Conservation (phyloP, 1,140 invertebrate genomes). For the Maconellicoccus hirsutus region DNA sequence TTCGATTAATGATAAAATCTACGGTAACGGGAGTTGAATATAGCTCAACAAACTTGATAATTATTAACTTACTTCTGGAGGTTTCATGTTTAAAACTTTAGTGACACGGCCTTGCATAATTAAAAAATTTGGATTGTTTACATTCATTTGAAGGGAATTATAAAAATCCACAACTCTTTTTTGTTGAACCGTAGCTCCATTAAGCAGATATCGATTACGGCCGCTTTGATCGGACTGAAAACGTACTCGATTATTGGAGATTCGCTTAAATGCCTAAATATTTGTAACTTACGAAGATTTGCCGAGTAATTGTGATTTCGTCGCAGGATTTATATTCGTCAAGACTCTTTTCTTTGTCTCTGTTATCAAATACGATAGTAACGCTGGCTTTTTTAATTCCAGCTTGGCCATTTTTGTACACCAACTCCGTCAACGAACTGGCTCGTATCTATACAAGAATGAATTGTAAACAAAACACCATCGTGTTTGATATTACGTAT, state of each 20-base stretch:
- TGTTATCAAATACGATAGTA: slow-evolving; percentile 91
- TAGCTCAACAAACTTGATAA: neutral
- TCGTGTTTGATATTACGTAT: no score
- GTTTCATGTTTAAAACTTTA: slow-evolving; percentile 99
- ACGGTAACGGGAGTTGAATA: slow-evolving; percentile 25
- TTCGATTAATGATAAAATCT: slow-evolving; percentile 96
- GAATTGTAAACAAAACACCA: no score
- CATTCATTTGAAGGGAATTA: slow-evolving; percentile 91
- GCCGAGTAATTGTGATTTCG: slow-evolving; percentile 87
- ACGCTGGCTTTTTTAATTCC: slow-evolving; percentile 93
- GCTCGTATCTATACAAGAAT: slow-evolving; percentile 43
- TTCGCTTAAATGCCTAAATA: no score
- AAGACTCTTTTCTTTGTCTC: slow-evolving; percentile 68
- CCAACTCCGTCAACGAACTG: slow-evolving; percentile 79
- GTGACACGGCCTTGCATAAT: slow-evolving; percentile 99
- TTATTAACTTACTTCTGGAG: slow-evolving; percentile 58
- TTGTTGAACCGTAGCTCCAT: slow-evolving; percentile 80
- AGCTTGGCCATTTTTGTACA: slow-evolving; percentile 95
- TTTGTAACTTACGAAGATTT: slow-evolving; percentile 44
- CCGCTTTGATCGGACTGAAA: slow-evolving; percentile 47
- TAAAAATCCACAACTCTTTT: slow-evolving; percentile 89
- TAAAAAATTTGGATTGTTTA: slow-evolving; percentile 98
- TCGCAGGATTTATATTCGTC: slow-evolving; percentile 84
- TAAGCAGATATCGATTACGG: slow-evolving; percentile 66
- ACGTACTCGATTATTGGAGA: no score